These are phyloP conservation scores for Telmatherina bonti DNA, from an alignment of 2,797 vertebrate species.

Conservation along the genomic window DNA sequence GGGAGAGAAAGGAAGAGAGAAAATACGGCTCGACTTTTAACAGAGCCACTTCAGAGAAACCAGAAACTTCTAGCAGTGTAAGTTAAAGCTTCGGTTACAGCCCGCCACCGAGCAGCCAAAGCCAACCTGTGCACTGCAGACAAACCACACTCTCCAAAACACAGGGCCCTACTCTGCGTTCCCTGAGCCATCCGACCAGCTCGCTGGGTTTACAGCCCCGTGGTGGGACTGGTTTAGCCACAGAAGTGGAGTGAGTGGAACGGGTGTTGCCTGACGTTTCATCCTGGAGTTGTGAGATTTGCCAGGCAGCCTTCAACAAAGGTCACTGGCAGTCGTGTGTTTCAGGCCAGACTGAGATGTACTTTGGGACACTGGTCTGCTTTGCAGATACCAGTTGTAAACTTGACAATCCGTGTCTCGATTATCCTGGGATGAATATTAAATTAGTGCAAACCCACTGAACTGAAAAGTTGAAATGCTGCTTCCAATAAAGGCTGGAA, in stretches of 20 bases:
- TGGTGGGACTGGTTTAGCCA: constrained; percentile 21
- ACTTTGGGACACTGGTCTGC: constrained; percentile 2
- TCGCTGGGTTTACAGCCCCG: constrained; percentile 25
- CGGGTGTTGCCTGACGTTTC: constrained; percentile 16
- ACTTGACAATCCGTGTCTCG: neutral
- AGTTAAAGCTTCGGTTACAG: constrained; percentile 66
- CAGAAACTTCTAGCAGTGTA: constrained; percentile 52
- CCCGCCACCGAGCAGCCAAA: constrained; percentile 44
- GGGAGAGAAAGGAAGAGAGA: constrained; percentile 5
- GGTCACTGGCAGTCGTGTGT: constrained; percentile 20
- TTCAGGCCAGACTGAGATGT: constrained; percentile 18
- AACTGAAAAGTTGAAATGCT: neutral
- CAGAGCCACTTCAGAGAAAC: constrained; percentile 59
- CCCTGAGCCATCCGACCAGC: constrained; percentile 22
- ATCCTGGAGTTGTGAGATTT: constrained; percentile 32
- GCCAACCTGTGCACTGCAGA: constrained; percentile 53
- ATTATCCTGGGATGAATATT: constrained; percentile 17
- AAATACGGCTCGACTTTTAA: constrained; percentile 40
- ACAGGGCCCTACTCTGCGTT: constrained; percentile 31
- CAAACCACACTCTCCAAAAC: constrained; percentile 51
- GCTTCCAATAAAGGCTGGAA: constrained; percentile 12
- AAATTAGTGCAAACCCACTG: neutral
- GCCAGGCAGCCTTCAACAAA: constrained; percentile 24
- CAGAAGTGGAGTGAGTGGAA: constrained; percentile 24
- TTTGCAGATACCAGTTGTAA: constrained; percentile 4